Evolutionary conservation across 2,888 invertebrate genomes (phyloP), one percentile per base, ranked within the genome.

Genomic region (Drosophila antonietae): DNA sequence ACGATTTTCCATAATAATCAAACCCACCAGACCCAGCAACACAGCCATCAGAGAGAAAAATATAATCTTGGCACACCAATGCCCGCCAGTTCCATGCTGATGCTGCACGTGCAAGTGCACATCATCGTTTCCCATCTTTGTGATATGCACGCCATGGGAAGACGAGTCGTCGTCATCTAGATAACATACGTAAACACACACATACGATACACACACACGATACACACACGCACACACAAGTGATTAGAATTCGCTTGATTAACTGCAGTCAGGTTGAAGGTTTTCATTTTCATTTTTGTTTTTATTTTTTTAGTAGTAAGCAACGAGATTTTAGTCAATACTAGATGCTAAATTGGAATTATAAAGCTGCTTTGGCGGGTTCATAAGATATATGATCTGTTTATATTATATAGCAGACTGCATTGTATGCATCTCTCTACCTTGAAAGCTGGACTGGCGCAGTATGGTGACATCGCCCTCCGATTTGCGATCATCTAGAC

Each of bases 41-140:
- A 95, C 94, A 56, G 95, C 95, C 79, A 97, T 94, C 33, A 97
- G 93, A 2, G 95, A 93, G 90, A 97, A 97, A 93, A 97, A 97
- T 85, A 97, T 94, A 64, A 97, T 94, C 93, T 97, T 97, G 41
- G 97, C 96, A 92, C 96, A 97, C 94, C 96, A 95, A 90, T 97
- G 96, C 39, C 97, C 97, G 49, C 97, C 97, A 18, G 96, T 96
- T 51, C 95, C 95, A 81, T 94, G 95, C 47, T 97, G 96, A 81
- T 96, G 95, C 57, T 96, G 95, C 31, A 97, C 94, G 91, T 97
- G 97, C 89, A 97, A 95, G 83, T 95, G 95, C 71, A 96, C 94
- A 92, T 96, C 96, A 60, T 96, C 96, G 80, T 94, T 94, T 37
- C 94, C 92, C 91, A 92, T 91, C 88, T 92, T 93, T 52, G 92